Base-by-base conservation (phyloP, 2,888 invertebrate species). In the Zhengitettix transpicula region DNA sequence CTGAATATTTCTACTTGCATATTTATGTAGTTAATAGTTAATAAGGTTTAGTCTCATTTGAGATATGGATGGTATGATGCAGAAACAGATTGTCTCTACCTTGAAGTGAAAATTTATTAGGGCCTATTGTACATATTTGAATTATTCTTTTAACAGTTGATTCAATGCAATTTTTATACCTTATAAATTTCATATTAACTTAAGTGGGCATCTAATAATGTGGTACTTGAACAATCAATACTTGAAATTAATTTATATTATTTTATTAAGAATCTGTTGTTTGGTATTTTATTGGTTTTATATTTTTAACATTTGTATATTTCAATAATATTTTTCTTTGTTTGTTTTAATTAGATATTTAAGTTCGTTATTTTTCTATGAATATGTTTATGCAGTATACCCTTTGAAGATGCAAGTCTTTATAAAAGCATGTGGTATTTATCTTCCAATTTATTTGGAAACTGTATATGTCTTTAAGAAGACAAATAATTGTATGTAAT, bases 291-390 rank as follows among this genome's bases (percentile, higher is more conserved):
- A 47, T 14, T 47, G 47, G 47, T 47, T 14, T n/a, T 47, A 47
- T 47, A 53, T 53, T 59, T 60, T 57, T 60, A 61, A 58, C 58
- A 61, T 56, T 58, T 58, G 57, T 62, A 60, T 57, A 60, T 62
- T 60, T 55, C 52, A 51, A 40, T 58, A 47, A 52, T 52, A n/a
- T 55, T 55, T 14, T 52, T 57, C 61, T 63, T 61, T 60, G 55
- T 55, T 55, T 59, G 41, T 62, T 60, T 60, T 57, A 54, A 56
- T 58, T 62, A 62, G 62, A 60, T 60, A 47, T 61, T 62, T 56
- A 54, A 55, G 58, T 62, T 62, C 60, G 62, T 63, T 63, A 63
- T 63, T 63, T 63, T 63, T 47, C 47, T 47, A 47, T 47, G 47
- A 12, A 47, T 14, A 55, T 55, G 54, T 58, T 42, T 55, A 47